Conservation (phyloP, 1,140 invertebrate genomes). For the Pygmarrhopalites habei region DNA sequence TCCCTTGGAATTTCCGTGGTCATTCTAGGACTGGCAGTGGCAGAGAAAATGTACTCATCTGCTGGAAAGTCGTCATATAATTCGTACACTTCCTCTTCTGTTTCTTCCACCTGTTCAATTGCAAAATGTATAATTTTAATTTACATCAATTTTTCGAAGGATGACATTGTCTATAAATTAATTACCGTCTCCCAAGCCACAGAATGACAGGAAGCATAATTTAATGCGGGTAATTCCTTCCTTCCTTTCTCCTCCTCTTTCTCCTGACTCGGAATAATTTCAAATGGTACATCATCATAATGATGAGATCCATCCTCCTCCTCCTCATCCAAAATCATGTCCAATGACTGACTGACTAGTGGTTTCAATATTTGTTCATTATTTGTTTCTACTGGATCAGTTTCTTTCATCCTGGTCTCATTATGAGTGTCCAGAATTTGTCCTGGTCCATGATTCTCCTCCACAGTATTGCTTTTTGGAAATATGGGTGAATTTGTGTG, state of each 20-base stretch:
- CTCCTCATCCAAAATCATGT: neutral
- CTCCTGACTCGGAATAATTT: neutral
- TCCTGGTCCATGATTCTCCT: no score
- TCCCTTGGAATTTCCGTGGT: neutral
- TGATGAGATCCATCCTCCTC: neutral
- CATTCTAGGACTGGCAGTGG: neutral
- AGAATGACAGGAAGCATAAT: neutral
- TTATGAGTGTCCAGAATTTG: no score
- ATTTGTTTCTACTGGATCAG: no score
- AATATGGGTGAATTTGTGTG: no score
- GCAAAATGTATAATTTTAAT: neutral
- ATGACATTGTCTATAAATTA: neutral
- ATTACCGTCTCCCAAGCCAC: conserved; percentile 12
- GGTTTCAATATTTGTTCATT: no score
- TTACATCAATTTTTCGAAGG: neutral
- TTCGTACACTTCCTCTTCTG: conserved; percentile 27
- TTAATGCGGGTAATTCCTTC: neutral
- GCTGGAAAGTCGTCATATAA: conserved; percentile 31
- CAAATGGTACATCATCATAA: conserved; percentile 4
- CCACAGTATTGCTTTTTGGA: no score
- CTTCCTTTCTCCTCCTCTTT: no score
- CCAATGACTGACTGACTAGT: no score
- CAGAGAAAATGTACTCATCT: neutral
- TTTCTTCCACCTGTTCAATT: conserved; percentile 26
- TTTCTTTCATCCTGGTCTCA: no score